Evolutionary conservation across 1,140 invertebrate species (phyloP), one percentile per base, ranked within the genome.

Genomic region (Brachionus calyciflorus): DNA sequence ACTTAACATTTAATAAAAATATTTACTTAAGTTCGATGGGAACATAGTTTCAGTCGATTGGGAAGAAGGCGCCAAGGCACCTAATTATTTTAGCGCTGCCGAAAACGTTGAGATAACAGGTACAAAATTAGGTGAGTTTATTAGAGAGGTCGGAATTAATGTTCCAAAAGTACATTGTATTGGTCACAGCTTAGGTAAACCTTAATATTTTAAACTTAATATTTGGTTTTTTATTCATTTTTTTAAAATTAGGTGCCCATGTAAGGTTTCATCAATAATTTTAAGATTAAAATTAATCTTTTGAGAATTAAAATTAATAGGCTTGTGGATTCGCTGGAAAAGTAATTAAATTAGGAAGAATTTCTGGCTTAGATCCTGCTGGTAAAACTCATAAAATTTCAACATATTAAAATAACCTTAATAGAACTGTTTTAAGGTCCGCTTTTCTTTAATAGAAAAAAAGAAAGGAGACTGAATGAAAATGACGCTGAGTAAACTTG

Each of bases 311-410:
- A 40, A 26, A 21, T 6, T 12, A 19, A 37, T 60, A 76, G 30
- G 30, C 49, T 5, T 90, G 89, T 63, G 92, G 92, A 0, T 96
- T 95, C 81, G 91, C 93, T 0, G 94, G 94, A 0, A 90, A 92
- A 1, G 90, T 93, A 81, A 83, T 95, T 2, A 88, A 89, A 53
- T 92, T 79, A 86, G 93, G n/a, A 90, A 91, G 89, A 4, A 87
- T 90, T 78, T 92, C 92, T 55, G 91, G 87, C 1, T 80, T 96
- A 78, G 94, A 97, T 85, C 93, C 94, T 0, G 94, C 94, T 0
- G 92, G 92, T 60, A 12, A 26, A n/a, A 12, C 33, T 49, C n/a
- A n/a, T n/a, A n/a, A n/a, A n/a, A n/a, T n/a, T n/a, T n/a, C n/a
- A n/a, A n/a, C n/a, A n/a, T n/a, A n/a, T n/a, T n/a, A n/a, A n/a